Conservation (phyloP, 2,888 invertebrate species). For the Ectemnius lituratus region DNA sequence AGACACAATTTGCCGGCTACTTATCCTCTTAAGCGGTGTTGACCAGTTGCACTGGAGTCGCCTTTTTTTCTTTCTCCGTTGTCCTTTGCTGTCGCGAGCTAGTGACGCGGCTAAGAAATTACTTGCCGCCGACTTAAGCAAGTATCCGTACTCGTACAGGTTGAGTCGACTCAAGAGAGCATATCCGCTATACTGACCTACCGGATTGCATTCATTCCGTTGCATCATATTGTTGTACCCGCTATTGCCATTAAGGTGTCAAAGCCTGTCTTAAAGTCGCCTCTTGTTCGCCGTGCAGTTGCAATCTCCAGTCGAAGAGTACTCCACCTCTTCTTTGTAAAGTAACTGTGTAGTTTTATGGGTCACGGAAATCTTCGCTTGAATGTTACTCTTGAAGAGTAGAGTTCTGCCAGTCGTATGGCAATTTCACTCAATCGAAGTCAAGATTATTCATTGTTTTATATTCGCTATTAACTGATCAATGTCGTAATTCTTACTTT, state of each 20-base stretch:
- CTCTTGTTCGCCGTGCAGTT: constrained; percentile 8
- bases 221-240: constrained; percentile 29
- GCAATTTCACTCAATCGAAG: too few relatives aligned
- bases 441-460: too few relatives aligned
- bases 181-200: constrained; percentile 32
- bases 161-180: constrained; percentile 16
- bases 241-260: constrained; percentile 27
- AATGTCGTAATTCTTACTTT: too few relatives aligned
- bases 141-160: constrained; percentile 3
- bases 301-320: constrained; percentile 6
- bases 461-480: too few relatives aligned
- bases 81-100: not conserved
- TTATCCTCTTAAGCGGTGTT: not conserved
- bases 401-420: too few relatives aligned
- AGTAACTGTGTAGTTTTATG: constrained; percentile 6
- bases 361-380: constrained; percentile 7
- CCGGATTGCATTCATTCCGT: constrained; percentile 28
- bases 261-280: constrained; percentile 32
- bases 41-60: not conserved
- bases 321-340: not conserved
- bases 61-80: not conserved
- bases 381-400: too few relatives aligned
- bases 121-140: not conserved
- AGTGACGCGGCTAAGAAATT: not conserved
- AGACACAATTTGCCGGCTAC: constrained; percentile 1